A percentile compares a stretch with the other conserved stretches of the same genome.
Evolutionary conservation across 2,113 vertebrate species (phyloP).

Genomic region (Rhizomys pruinosus): DNA sequence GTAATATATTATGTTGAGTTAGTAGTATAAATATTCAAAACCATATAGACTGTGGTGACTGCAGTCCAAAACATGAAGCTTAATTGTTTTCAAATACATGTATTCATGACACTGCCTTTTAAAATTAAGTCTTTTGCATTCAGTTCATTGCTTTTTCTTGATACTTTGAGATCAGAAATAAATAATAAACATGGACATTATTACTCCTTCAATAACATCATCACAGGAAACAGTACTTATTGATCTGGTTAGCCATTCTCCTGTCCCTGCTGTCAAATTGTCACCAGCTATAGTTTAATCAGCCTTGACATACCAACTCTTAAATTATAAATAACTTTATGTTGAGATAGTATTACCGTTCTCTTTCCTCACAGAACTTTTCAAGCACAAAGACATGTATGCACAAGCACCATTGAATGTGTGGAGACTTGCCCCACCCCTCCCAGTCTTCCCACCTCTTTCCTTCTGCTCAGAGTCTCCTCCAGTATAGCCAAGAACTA

Average conservation of each 20-base stretch:
- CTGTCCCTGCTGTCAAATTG: background rate
- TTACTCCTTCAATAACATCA: background rate
- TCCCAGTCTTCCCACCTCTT: background rate
- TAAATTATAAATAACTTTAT: background rate
- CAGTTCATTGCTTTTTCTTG: background rate
- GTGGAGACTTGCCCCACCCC: too few species aligned
- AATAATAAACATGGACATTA: background rate
- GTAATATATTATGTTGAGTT: background rate
- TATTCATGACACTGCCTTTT: background rate
- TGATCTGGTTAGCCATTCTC: background rate
- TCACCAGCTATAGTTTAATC: conserved; percentile 11
- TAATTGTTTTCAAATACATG: background rate
- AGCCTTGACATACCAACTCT: background rate
- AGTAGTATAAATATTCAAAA: background rate
- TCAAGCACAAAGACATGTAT: background rate
- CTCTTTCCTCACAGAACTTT: background rate
- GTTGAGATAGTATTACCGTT: background rate
- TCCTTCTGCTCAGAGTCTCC: background rate
- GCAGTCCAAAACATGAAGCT: background rate
- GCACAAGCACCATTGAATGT: too few species aligned
- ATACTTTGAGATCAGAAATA: conserved; percentile 29
- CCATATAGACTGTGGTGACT: background rate
- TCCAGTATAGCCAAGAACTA: background rate
- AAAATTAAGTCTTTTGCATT: conserved; percentile 30
- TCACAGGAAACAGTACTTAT: background rate